Conservation (phyloP, 2,888 invertebrate genomes). For the Hoplodrina ambigua region DNA sequence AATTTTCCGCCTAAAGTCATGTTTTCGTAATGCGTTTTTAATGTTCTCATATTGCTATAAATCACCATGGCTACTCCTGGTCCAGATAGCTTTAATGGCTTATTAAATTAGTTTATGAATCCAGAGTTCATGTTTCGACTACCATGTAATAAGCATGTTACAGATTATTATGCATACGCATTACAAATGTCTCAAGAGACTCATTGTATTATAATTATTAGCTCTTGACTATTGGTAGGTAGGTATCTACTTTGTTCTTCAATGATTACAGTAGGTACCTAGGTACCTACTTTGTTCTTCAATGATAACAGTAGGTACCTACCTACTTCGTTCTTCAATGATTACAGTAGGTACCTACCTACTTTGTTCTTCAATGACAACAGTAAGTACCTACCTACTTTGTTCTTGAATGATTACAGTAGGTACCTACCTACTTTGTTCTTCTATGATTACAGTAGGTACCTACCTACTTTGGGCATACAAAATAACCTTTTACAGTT, state of each 20-base stretch:
- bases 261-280: background rate
- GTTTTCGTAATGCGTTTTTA: slow-evolving; percentile 91
- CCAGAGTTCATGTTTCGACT: slow-evolving; percentile 43
- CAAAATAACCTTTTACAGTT: too few relatives aligned
- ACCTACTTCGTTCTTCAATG: too few relatives aligned
- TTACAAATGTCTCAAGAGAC: slow-evolving; percentile 27
- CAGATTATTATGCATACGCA: slow-evolving; percentile 44
- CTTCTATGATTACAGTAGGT: too few relatives aligned
- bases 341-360: too few relatives aligned
- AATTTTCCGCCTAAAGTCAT: slow-evolving; percentile 89
- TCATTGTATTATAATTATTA: background rate
- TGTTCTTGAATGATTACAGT: too few relatives aligned
- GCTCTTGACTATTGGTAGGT: too few relatives aligned
- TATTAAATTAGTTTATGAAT: slow-evolving; percentile 86
- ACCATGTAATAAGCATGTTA: slow-evolving; percentile 27
- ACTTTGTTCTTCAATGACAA: too few relatives aligned
- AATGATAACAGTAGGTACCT: too few relatives aligned
- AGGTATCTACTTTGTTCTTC: slow-evolving; percentile 1
- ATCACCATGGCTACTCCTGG: slow-evolving; percentile 88
- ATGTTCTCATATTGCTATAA: slow-evolving; percentile 90
- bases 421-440: too few relatives aligned
- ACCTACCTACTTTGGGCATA: too few relatives aligned
- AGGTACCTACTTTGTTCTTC: too few relatives aligned
- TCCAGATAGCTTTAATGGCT: slow-evolving; percentile 90
- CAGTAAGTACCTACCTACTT: too few relatives aligned